phyloP scores from a whole-genome alignment of 2,888 invertebrate genomes.

The Andrena marginata region DNA sequence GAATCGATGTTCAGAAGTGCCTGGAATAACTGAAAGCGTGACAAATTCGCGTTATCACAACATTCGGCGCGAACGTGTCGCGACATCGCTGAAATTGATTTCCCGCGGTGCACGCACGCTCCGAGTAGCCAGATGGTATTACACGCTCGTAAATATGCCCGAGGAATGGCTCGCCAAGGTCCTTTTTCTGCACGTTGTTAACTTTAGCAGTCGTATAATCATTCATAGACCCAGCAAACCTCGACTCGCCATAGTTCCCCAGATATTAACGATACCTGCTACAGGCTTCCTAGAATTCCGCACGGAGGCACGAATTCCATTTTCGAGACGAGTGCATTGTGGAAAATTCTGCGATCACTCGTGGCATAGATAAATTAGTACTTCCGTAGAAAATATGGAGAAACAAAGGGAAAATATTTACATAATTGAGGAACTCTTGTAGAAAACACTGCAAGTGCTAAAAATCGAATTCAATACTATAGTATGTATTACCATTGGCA shows the following conservation, averaged over 20 bases:
- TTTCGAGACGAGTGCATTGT: background rate
- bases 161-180: conserved; percentile 61
- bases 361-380: background rate
- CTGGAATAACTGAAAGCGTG: too few relatives aligned
- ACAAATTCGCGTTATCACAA: conserved; percentile 32
- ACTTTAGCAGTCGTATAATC: conserved; percentile 61
- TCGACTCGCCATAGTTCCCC: conserved; percentile 26
- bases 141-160: conserved; percentile 46
- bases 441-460: too few relatives aligned
- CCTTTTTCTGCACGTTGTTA: conserved; percentile 55
- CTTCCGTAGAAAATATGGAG: background rate
- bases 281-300: background rate
- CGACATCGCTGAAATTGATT: conserved; percentile 45
- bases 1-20: too few relatives aligned
- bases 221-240: conserved; percentile 37
- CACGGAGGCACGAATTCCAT: background rate
- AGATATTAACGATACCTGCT: background rate
- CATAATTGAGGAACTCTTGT: too few relatives aligned
- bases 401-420: background rate
- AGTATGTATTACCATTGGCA: too few relatives aligned
- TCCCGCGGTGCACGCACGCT: conserved; percentile 28
- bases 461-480: too few relatives aligned
- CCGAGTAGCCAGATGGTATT: conserved; percentile 24
- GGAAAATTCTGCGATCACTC: background rate
- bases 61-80: conserved; percentile 14